These are phyloP conservation scores for Apistogramma diplotaenia DNA, from an alignment of 2,113 vertebrate genomes.

Conservation along the genomic window DNA sequence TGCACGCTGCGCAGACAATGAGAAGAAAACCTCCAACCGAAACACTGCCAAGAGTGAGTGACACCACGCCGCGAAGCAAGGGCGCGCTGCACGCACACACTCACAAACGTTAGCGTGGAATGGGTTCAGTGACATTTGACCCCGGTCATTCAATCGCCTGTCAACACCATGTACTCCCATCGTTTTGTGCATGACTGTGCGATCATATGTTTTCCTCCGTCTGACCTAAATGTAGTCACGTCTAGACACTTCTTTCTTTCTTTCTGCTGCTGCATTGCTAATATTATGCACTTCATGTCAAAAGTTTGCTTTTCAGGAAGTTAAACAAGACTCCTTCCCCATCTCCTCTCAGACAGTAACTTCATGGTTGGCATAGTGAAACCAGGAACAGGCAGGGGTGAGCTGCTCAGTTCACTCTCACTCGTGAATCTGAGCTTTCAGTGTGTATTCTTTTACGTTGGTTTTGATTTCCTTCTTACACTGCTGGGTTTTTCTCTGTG, in stretches of 20 bases:
- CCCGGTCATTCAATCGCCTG: constrained; percentile 34
- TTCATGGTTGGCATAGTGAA: constrained; percentile 58
- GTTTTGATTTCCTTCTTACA: constrained; percentile 7
- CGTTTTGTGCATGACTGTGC: constrained; percentile 51
- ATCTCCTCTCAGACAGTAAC: constrained; percentile 63
- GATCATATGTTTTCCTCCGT: constrained; percentile 69
- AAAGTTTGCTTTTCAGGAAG: constrained; percentile 74
- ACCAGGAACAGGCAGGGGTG: constrained; percentile 57
- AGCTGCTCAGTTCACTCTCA: constrained; percentile 50
- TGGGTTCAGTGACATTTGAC: constrained; percentile 67
- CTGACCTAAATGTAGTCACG: constrained; percentile 67
- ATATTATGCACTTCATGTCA: constrained; percentile 60
- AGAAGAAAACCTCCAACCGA: constrained; percentile 42
- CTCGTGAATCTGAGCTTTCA: constrained; percentile 40
- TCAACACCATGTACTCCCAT: constrained; percentile 48
- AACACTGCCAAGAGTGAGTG: constrained; percentile 29
- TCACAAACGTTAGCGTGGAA: constrained; percentile 19
- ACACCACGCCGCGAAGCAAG: constrained; percentile 15
- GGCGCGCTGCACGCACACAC: constrained; percentile 13
- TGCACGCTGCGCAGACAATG: constrained; percentile 40
- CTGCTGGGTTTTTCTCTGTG: background rate
- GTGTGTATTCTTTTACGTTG: background rate
- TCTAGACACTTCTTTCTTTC: constrained; percentile 72
- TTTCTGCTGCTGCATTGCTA: constrained; percentile 59
- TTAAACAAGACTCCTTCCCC: constrained; percentile 64